Evolutionary conservation across 2,888 invertebrate genomes (phyloP).

Genomic region (Branchipolynoe longqiensis): DNA sequence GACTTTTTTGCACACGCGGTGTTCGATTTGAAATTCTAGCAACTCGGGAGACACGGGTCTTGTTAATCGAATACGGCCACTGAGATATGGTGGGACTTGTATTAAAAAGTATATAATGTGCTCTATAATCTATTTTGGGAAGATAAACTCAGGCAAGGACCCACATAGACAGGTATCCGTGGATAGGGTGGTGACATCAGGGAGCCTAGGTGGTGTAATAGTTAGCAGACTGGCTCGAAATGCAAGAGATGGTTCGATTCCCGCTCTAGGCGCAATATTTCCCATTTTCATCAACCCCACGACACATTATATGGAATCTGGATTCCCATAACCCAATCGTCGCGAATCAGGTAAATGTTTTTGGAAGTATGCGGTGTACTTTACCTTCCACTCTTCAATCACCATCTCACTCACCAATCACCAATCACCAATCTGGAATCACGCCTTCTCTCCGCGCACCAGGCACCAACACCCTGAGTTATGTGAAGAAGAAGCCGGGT

Average conservation of each 20-base stretch:
- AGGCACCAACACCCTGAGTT: slow-evolving; percentile 62
- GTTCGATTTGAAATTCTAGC: too few relatives aligned
- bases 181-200: too few relatives aligned
- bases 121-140: too few relatives aligned
- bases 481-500: slow-evolving; percentile 60
- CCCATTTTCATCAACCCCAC: too few relatives aligned
- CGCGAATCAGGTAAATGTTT: background rate
- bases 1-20: too few relatives aligned
- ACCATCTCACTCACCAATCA: background rate
- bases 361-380: background rate
- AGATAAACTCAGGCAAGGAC: too few relatives aligned
- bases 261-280: background rate
- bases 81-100: too few relatives aligned
- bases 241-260: background rate
- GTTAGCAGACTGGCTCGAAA: background rate
- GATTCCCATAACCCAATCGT: background rate
- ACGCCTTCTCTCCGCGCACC: slow-evolving; percentile 7
- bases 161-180: too few relatives aligned
- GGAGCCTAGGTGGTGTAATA: too few relatives aligned
- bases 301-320: background rate
- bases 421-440: background rate
- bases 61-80: too few relatives aligned
- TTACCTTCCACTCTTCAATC: background rate
- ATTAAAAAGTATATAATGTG: too few relatives aligned
- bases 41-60: too few relatives aligned